Conservation (phyloP, 2,797 vertebrate species). For the Orestias chungarensis region DNA sequence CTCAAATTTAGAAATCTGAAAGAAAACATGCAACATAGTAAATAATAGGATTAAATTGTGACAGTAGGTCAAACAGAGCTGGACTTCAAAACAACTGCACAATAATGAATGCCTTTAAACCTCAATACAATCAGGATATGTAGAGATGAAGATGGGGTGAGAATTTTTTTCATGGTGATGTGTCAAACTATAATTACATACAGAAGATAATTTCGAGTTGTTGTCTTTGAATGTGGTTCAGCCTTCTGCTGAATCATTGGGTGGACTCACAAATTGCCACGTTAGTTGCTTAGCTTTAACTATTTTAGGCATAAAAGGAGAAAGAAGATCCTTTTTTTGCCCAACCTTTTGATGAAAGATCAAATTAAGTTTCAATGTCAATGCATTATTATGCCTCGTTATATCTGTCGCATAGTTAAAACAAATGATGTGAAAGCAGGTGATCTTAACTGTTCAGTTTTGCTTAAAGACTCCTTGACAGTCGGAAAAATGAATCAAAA, state of each 20-base stretch:
- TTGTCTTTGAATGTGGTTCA: background rate
- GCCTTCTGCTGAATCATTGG: background rate
- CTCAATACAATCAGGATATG: background rate
- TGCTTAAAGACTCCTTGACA: slow-evolving; percentile 3
- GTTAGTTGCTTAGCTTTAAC: background rate
- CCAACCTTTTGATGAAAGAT: background rate
- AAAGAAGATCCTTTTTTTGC: background rate
- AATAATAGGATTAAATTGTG: background rate
- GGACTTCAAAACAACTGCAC: background rate
- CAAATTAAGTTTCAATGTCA: background rate
- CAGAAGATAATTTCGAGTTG: background rate
- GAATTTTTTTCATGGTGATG: background rate
- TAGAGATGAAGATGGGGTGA: background rate
- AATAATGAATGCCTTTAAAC: background rate
- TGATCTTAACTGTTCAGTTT: background rate
- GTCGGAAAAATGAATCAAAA: background rate
- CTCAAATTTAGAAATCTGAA: background rate
- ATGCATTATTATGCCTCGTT: background rate
- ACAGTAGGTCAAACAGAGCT: background rate
- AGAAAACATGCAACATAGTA: background rate
- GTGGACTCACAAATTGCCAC: background rate
- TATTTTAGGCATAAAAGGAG: background rate
- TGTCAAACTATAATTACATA: background rate
- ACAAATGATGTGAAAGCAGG: background rate
- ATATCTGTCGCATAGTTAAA: background rate